These are phyloP conservation scores for Prunella fulvescens DNA, from an alignment of 2,113 vertebrate species.

Conservation along the genomic window DNA sequence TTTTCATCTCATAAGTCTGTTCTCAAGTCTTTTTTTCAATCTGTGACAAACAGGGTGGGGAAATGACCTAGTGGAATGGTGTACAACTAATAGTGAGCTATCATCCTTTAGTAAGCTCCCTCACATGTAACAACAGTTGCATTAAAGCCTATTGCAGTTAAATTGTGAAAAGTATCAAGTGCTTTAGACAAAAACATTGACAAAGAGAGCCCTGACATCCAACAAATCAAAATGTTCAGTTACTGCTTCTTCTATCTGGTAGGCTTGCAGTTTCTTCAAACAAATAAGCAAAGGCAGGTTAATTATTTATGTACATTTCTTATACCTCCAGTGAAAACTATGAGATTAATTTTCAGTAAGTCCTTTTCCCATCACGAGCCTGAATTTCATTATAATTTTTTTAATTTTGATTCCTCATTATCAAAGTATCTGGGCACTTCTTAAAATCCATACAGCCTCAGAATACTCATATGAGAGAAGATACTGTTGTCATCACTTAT, in stretches of 20 bases:
- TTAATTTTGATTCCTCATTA: neutral
- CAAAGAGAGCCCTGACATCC: too few relatives aligned
- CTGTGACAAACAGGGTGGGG: neutral
- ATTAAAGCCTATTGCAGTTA: neutral
- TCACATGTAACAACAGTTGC: neutral
- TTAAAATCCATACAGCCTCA: neutral
- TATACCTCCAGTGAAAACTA: neutral
- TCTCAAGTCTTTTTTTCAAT: neutral
- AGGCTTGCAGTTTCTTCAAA: neutral
- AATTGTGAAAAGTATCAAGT: neutral
- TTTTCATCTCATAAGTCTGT: neutral
- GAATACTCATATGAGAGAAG: neutral
- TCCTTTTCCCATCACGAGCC: neutral
- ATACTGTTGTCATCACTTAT: neutral
- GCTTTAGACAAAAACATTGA: neutral
- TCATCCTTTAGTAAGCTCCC: neutral
- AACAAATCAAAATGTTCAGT: rapidly evolving
- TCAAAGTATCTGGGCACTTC: neutral
- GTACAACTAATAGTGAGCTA: neutral
- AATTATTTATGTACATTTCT: neutral
- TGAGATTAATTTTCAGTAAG: neutral
- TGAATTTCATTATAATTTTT: neutral
- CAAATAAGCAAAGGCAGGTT: neutral
- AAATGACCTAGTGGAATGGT: neutral
- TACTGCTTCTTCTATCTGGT: neutral